Evolutionary conservation across 2,113 vertebrate species (phyloP).

Genomic region (Coptodon bakossiorum): DNA sequence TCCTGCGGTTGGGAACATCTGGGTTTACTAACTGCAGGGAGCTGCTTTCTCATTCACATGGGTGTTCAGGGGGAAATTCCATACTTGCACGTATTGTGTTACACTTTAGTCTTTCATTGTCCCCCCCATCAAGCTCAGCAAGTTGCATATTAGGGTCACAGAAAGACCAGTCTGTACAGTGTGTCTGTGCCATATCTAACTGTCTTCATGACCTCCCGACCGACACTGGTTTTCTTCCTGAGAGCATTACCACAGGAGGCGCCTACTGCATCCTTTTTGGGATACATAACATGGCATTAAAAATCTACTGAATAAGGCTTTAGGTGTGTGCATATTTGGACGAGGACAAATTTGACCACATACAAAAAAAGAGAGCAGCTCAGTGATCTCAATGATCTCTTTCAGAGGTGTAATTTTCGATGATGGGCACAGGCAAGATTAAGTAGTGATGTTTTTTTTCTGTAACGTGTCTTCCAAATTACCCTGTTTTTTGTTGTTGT

Average conservation of each 20-base stretch:
- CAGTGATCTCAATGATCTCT: not conserved
- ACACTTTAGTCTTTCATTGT: slow-evolving; percentile 16
- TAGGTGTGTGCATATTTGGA: slow-evolving; percentile 27
- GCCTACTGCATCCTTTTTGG: slow-evolving; percentile 10
- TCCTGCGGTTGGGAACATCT: slow-evolving; percentile 58
- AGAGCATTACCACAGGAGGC: slow-evolving; percentile 17
- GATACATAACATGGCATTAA: slow-evolving; percentile 36
- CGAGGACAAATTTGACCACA: slow-evolving; percentile 23
- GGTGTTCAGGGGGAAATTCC: slow-evolving; percentile 55
- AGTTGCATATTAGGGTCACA: not conserved
- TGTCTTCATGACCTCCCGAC: not conserved
- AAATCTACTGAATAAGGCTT: slow-evolving; percentile 7
- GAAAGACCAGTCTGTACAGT: not conserved
- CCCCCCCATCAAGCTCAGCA: not conserved
- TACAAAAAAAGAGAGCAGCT: not conserved
- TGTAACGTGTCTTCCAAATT: not conserved
- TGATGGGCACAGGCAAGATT: not conserved
- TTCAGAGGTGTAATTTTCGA: not conserved
- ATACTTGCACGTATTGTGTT: slow-evolving; percentile 17
- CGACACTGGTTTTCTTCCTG: slow-evolving; percentile 23
- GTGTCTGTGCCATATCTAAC: not conserved
- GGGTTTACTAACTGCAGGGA: slow-evolving; percentile 44
- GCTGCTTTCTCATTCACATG: slow-evolving; percentile 33
- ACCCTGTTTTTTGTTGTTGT: not conserved
- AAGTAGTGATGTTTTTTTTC: not conserved